Percentiles rank a stretch among this genome's conserved stretches.
Conservation (phyloP, 2,113 vertebrate species). For the Labrus mixtus region DNA sequence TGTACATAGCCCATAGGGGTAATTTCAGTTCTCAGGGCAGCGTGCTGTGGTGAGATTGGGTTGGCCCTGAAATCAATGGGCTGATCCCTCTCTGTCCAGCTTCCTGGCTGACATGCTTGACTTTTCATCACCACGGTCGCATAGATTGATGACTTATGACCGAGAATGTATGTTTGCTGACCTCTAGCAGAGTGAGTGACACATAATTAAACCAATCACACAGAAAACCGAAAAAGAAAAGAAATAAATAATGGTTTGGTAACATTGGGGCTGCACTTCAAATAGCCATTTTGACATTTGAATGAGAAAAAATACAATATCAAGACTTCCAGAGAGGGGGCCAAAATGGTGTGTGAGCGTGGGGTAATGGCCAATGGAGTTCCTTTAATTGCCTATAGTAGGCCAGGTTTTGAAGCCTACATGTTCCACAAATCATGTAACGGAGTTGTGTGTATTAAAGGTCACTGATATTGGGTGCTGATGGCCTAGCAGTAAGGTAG, state of each 20-base stretch:
- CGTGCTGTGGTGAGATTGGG: conserved; percentile 77
- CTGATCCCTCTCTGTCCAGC: conserved; percentile 82
- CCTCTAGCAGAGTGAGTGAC: conserved; percentile 86
- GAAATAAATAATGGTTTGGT: conserved; percentile 62
- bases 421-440: conserved; percentile 3
- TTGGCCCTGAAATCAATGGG: conserved; percentile 85
- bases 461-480: no score
- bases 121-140: conserved; percentile 86
- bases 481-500: no score
- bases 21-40: conserved; percentile 73
- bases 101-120: conserved; percentile 85
- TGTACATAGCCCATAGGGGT: conserved; percentile 73
- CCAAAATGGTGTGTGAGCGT: conserved; percentile 27
- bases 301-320: conserved; percentile 57
- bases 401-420: background rate
- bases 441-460: background rate
- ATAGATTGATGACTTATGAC: conserved; percentile 89
- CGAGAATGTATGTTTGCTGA: conserved; percentile 85
- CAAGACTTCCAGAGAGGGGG: conserved; percentile 29
- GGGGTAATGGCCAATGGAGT: conserved; percentile 10
- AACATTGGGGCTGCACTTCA: conserved; percentile 69
- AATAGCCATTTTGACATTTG: conserved; percentile 76
- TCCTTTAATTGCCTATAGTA: conserved; percentile 25
- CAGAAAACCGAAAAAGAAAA: conserved; percentile 73
- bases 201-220: conserved; percentile 87